phyloP scores from a whole-genome alignment of 2,888 invertebrate genomes.

The Resseliella maxima region DNA sequence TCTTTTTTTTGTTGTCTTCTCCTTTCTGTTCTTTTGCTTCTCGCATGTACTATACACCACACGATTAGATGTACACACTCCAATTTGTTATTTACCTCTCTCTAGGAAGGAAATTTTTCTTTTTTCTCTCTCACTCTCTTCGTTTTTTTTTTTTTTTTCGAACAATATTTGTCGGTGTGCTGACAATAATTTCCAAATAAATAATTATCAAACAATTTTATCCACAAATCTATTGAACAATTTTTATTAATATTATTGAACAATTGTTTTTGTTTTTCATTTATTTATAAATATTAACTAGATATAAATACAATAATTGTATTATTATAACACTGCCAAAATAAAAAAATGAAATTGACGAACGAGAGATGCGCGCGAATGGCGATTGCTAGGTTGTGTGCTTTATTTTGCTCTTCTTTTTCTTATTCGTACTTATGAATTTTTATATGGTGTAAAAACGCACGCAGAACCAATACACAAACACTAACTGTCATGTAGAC shows the following conservation, averaged over 20 bases:
- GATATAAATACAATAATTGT: slow-evolving; percentile 35
- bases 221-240: not conserved
- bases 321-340: slow-evolving; percentile 26
- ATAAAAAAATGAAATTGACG: slow-evolving; percentile 38
- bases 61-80: not conserved
- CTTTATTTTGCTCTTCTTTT: slow-evolving; percentile 40
- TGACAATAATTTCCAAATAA: not conserved
- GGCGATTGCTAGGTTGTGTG: slow-evolving; percentile 53
- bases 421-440: slow-evolving; percentile 6
- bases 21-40: not conserved
- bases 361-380: slow-evolving; percentile 48
- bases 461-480: slow-evolving; percentile 46
- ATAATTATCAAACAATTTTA: not conserved
- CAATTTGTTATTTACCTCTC: slow-evolving; percentile 22
- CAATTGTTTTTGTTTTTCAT: not conserved
- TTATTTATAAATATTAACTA: not conserved
- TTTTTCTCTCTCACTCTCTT: not conserved
- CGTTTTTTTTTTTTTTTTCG: not conserved
- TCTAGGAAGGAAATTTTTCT: not conserved
- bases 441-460: not conserved
- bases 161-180: too few species aligned
- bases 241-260: not conserved
- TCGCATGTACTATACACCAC: too few species aligned
- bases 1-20: not conserved
- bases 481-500: not conserved